Evolutionary conservation across 2,797 vertebrate genomes (phyloP), one percentile per base, ranked within the genome.

Genomic region (Bovichtus variegatus): DNA sequence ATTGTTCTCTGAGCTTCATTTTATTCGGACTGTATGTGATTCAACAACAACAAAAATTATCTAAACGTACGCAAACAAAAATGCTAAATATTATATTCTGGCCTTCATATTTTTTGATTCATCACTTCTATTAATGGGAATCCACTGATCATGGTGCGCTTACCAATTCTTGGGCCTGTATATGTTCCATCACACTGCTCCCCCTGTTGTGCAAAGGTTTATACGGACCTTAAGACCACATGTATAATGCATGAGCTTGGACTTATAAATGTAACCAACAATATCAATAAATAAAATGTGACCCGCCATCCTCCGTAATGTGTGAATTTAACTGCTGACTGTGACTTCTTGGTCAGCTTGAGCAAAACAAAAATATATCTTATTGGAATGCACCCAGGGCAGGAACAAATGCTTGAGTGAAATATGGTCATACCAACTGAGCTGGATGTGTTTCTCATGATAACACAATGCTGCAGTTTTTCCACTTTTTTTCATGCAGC

Each of bases 261-360:
- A 78, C 72, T 84, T 88, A 82, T 87, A 89, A 90, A 90, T 92
- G 88, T 75, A 92, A 91, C 84, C 88, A 85, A 85, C 86, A 83
- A 72, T 88, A 90, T 93, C 83, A 89, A 88, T 91, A 87, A 89
- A 87, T 87, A 87, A 88, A 90, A 83, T 50, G 65, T 58, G 71
- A 75, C 74, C 83, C 13, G 16, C 71, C 75, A 23, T 58, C 60
- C 66, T 78, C 46, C 69, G 76, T 86, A 89, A 88, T 81, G 77
- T 81, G 78, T 79, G 84, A 74, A 83, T 91, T 83, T 84, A 91
- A 87, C 84, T 85, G 87, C 81, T 85, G 82, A 87, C 82, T 82
- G 67, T 31, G 84, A 82, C 79, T 83, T 83, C 78, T 71, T 71
- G 59, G 78, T 80, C 82, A 74, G 69, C 66, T 60, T 40, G 65